Evolutionary conservation across 1,140 invertebrate genomes (phyloP).

Genomic region (Penaeus vannamei): DNA sequence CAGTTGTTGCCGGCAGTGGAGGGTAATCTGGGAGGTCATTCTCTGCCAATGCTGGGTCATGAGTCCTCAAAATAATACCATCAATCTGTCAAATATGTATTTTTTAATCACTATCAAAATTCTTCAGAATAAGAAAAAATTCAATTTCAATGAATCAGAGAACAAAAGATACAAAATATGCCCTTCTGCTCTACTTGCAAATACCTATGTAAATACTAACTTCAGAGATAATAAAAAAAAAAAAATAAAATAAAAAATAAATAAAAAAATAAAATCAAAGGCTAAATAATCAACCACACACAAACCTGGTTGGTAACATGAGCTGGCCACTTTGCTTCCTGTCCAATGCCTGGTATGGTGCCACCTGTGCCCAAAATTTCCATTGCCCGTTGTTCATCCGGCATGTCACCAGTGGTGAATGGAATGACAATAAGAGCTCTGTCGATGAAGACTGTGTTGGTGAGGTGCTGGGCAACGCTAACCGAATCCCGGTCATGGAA

Average conservation of each 20-base stretch:
- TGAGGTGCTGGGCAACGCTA: conserved; percentile 95
- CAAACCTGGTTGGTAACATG: conserved; percentile 85
- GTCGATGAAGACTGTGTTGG: conserved; percentile 99
- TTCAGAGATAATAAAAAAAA: no score
- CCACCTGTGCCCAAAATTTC: conserved; percentile 91
- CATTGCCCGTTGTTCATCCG: conserved; percentile 93
- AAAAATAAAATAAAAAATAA: not conserved
- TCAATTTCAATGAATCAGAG: not conserved
- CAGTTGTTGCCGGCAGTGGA: conserved; percentile 89
- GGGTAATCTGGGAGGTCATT: conserved; percentile 93
- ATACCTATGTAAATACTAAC: no score
- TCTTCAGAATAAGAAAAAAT: not conserved
- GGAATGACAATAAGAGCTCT: conserved; percentile 96
- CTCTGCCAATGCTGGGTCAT: conserved; percentile 89
- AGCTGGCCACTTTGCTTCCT: conserved; percentile 89
- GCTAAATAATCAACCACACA: not conserved
- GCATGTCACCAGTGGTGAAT: conserved; percentile 87
- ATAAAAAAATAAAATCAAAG: not conserved
- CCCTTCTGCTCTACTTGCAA: no score
- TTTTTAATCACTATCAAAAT: conserved; percentile 2
- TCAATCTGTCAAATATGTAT: conserved; percentile 77
- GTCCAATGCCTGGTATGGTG: conserved; percentile 80
- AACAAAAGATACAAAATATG: not conserved
- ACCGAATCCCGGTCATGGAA: conserved; percentile 90
- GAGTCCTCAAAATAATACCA: conserved; percentile 79